A percentile compares a stretch with the other conserved stretches of the same genome.
Evolutionary conservation across 2,113 vertebrate species (phyloP).

Genomic region (Pterophyllum scalare): DNA sequence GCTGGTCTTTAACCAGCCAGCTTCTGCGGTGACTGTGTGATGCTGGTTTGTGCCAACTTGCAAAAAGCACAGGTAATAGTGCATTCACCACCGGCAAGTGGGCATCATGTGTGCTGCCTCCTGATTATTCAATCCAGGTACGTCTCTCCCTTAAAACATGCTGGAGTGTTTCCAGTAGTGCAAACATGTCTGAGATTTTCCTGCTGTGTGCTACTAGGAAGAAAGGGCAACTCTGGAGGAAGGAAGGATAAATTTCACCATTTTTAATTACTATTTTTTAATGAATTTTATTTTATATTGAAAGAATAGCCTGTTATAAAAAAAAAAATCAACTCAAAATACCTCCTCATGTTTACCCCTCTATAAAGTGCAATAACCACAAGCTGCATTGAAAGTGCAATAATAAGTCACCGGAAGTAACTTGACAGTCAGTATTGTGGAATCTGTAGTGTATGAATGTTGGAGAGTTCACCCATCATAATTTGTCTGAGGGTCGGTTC

Average conservation of each 20-base stretch:
- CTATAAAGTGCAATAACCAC: not conserved
- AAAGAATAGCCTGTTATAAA: too few species aligned
- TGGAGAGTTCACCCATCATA: not conserved
- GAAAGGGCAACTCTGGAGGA: not conserved
- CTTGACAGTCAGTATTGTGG: not conserved
- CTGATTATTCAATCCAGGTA: not conserved
- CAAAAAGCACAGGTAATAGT: not conserved
- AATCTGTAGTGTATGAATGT: not conserved
- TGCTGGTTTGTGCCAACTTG: not conserved
- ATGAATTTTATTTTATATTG: too few species aligned
- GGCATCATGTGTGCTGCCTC: not conserved
- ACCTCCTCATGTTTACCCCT: not conserved
- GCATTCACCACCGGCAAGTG: not conserved
- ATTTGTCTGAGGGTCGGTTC: not conserved
- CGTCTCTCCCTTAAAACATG: not conserved
- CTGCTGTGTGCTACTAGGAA: not conserved
- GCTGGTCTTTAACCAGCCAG: not conserved
- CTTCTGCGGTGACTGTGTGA: not conserved
- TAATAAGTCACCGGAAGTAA: not conserved
- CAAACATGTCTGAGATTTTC: not conserved
- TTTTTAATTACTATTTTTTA: too few species aligned
- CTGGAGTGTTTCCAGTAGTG: not conserved
- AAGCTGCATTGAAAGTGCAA: not conserved
- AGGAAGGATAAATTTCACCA: too few species aligned
- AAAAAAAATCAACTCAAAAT: too few species aligned